Base-by-base conservation (phyloP, 2,113 vertebrate genomes). In the Tachysurus fulvidraco region DNA sequence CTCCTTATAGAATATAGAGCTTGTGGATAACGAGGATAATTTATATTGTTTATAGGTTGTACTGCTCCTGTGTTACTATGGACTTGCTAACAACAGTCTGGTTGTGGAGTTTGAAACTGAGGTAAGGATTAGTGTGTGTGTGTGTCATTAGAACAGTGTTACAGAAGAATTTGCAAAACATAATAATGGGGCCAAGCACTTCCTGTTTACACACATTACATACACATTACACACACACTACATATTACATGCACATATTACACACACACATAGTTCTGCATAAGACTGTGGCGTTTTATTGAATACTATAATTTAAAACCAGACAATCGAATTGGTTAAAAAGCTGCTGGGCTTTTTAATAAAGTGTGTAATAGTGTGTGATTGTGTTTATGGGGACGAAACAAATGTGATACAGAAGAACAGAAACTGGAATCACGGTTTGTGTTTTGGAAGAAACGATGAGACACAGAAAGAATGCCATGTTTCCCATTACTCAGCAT, bases 41-140 rank as follows among this genome's bases (percentile, higher is more conserved):
- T 64, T n/a, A 73, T 71, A 71, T 36, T 78, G 14, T 78, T n/a
- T 83, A 10, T 46, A 90, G 95, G 93, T 95, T 41, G 90, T 95
- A 14, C 83, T 95, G 89, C 89, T 99, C 85, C 95, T 99, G 0
- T 92, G 97, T 0, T 98, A 98, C 77, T 94, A 96, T 52, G 93
- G 95, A 6, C 94, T 96, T 76, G 94, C 97, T 93, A 96, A 95
- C 90, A 94, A 92, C 54, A 88, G 90, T 77, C 94, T 95, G 74
- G 94, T 96, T 3, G 93, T 97, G 86, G 96, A 96, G 1, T 95
- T 94, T 65, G 91, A 95, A 21, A 95, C 94, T 2, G 96, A 98
- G 96, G 98, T 99, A 92, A 77, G 50, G 6, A 5, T 69, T 50
- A 60, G 30, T 71, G 65, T 41, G 28, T 76, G 11, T 60, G 8